Evolutionary conservation across 2,888 invertebrate genomes (phyloP).

Genomic region (Anodontia alba): DNA sequence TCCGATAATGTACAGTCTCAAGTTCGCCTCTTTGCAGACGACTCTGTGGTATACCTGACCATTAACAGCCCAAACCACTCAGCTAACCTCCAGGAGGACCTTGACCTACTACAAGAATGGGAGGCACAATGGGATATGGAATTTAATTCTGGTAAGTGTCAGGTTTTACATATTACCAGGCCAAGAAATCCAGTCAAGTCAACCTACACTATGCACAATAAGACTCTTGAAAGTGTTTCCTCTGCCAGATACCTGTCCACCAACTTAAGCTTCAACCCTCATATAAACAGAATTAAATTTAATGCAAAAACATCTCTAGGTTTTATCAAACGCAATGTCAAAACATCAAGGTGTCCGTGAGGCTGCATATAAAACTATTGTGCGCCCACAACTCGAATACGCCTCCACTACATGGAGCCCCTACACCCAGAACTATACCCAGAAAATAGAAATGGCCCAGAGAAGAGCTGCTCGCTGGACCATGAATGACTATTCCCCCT

Average conservation of each 20-base stretch:
- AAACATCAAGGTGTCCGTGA: not conserved
- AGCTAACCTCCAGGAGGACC: not conserved
- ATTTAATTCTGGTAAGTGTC: not conserved
- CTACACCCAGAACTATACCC: too few species aligned
- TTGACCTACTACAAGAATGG: not conserved
- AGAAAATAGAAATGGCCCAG: too few species aligned
- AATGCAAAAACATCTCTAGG: not conserved
- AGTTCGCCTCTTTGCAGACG: too few species aligned
- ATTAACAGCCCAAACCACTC: not conserved
- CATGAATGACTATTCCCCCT: not conserved
- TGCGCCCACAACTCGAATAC: too few species aligned
- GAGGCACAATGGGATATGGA: not conserved
- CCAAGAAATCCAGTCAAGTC: not conserved
- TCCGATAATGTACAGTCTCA: too few species aligned
- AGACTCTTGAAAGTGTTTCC: too few species aligned
- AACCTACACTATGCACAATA: too few species aligned
- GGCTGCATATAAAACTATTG: too few species aligned
- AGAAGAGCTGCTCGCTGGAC: not conserved
- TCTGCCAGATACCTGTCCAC: not conserved
- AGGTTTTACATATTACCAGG: not conserved
- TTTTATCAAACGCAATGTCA: not conserved
- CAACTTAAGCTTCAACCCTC: not conserved
- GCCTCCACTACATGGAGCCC: too few species aligned
- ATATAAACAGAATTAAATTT: not conserved
- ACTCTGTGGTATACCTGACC: too few species aligned